Base-by-base conservation (phyloP, 2,888 invertebrate genomes). In the Volucella inanis region DNA sequence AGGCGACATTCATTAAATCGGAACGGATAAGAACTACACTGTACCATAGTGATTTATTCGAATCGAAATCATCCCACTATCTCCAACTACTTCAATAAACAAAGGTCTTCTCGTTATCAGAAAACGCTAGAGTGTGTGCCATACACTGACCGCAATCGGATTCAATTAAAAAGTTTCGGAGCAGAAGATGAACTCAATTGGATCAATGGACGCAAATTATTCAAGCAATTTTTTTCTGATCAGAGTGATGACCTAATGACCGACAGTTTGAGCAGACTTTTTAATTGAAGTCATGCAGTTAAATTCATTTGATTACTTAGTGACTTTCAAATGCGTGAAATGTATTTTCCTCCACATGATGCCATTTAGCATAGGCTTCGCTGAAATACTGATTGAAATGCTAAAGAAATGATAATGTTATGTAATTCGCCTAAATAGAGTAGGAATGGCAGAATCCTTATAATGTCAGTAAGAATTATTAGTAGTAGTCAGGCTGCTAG, bases 1-100 rank as follows among this genome's bases (percentile, higher is more conserved):
- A 47, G 14, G 10, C 68, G 68, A 76, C 59, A 61, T 39, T 76
- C 18, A 54, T 61, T 68, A 11, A 57, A 15, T 38, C 22, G 11
- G 31, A 59, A 6, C 65, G 75, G 75, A 76, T 76, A 76, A 59
- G 22, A 61, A 52, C 11, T 6, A 52, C 9, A 14, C 31, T 11
- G 8, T 3, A 12, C 1, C 2, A 45, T 45, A 45, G n/a, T 47
- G 18, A n/a, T 10, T 8, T 3, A 11, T 22, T 31, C 6, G 31
- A 15, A 22, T 50, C 4, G 8, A 18, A 22, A 22, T 43, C n/a
- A 11, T 15, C 11, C 45, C 39, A 47, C 47, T 18, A 61, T 45
- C 52, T 49, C 22, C 10, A 49, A 14, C 9, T 14, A 8, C 15
- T 39, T 8, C n/a, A 50, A 65, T 18, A 18, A 15, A 8, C 31